Percentiles rank a stretch among this genome's conserved stretches.
These are phyloP conservation scores for Neogale vison DNA, from an alignment of 2,113 vertebrate species.

Conservation along the genomic window DNA sequence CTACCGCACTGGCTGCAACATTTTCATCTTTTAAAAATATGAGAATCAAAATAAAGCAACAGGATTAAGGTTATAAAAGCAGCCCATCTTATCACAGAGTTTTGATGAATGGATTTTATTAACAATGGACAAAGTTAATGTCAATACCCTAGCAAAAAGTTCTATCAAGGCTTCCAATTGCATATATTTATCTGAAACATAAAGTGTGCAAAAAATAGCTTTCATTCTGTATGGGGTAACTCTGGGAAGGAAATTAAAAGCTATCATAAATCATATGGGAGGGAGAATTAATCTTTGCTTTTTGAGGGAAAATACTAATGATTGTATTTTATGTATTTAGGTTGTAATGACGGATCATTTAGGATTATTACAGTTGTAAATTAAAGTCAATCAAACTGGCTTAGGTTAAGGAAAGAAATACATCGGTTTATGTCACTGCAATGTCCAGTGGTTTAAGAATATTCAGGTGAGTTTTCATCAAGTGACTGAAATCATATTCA, in stretches of 20 bases:
- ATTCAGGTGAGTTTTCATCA: neutral
- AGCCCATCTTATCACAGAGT: neutral
- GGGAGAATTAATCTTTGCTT: neutral
- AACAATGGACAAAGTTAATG: neutral
- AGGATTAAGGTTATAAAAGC: neutral
- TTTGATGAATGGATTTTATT: conserved; percentile 25
- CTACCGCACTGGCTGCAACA: neutral
- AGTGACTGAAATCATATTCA: neutral
- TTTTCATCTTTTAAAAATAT: neutral
- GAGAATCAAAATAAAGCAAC: neutral
- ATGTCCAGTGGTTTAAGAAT: neutral
- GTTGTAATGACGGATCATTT: neutral
- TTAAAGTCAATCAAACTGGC: neutral
- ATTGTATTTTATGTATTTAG: neutral
- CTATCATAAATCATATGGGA: neutral
- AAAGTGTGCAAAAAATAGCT: neutral
- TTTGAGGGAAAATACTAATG: neutral
- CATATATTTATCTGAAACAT: neutral
- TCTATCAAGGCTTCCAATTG: neutral
- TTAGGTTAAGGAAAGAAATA: neutral
- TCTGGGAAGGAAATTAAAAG: neutral
- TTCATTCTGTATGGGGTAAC: neutral
- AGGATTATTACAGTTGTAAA: neutral
- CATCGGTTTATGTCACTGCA: neutral
- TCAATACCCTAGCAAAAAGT: neutral